Evolutionary conservation across 1,140 invertebrate species (phyloP).

Genomic region (Subanguina moxae): DNA sequence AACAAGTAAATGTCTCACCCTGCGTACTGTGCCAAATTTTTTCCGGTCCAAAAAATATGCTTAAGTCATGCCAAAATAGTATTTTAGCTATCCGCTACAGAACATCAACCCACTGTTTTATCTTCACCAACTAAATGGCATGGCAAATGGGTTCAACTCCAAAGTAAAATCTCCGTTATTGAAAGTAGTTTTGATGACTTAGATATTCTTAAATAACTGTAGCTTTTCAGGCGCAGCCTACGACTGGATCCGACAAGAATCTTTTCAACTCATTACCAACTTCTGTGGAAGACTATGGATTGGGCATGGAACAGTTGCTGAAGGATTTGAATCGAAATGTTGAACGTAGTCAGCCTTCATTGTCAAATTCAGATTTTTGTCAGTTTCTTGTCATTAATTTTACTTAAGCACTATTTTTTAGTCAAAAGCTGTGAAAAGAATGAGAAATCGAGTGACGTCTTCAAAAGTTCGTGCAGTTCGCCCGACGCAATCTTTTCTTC

Average conservation of each 20-base stretch:
- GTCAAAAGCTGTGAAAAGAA: too few species aligned
- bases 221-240: too few species aligned
- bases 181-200: not conserved
- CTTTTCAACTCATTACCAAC: not conserved
- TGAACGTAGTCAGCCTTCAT: not conserved
- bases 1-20: too few species aligned
- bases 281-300: not conserved
- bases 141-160: not conserved
- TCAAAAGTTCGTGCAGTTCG: too few species aligned
- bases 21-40: too few species aligned
- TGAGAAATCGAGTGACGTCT: too few species aligned
- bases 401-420: too few species aligned
- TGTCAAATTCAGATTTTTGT: too few species aligned
- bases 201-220: too few species aligned
- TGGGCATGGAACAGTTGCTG: not conserved
- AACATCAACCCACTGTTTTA: slow-evolving; percentile 32
- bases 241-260: too few species aligned
- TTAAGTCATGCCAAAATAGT: not conserved
- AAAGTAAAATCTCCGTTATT: slow-evolving; percentile 1
- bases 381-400: too few species aligned
- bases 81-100: slow-evolving; percentile 24
- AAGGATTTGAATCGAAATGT: not conserved
- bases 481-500: too few species aligned
- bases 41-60: not conserved
- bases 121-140: slow-evolving; percentile 33